phyloP scores from a whole-genome alignment of 2,113 vertebrate species.

The Antidorcas marsupialis region DNA sequence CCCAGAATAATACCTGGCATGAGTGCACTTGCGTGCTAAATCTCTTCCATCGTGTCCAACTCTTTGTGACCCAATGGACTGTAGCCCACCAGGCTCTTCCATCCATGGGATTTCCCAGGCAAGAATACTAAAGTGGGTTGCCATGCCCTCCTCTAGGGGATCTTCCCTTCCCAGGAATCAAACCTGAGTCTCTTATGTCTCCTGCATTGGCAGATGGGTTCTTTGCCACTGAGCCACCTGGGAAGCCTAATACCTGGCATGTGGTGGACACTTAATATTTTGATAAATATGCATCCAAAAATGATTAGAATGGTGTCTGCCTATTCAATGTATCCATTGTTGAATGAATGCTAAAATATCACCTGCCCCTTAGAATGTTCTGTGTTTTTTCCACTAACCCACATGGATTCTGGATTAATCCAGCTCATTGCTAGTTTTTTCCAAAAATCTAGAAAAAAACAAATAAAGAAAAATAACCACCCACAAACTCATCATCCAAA shows the following conservation, averaged over 20 bases:
- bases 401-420: neutral
- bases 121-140: neutral
- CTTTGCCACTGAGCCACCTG: neutral
- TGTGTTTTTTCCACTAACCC: neutral
- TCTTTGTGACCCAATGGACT: neutral
- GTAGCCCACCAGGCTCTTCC: neutral
- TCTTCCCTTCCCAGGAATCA: neutral
- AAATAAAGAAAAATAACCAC: neutral
- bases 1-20: neutral
- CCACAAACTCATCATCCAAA: neutral
- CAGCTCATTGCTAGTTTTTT: neutral
- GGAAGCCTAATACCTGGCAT: neutral
- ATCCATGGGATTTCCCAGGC: neutral
- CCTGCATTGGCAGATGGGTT: neutral
- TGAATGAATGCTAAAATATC: neutral
- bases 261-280: neutral
- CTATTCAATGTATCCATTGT: neutral
- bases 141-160: neutral
- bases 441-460: neutral
- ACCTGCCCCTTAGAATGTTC: neutral
- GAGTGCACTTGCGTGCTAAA: fast-evolving
- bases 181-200: neutral
- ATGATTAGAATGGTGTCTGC: neutral
- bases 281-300: neutral
- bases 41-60: neutral